A percentile compares a stretch with the other conserved stretches of the same genome.
phyloP scores from a whole-genome alignment of 2,888 invertebrate genomes.

The Eremobia ochroleuca region DNA sequence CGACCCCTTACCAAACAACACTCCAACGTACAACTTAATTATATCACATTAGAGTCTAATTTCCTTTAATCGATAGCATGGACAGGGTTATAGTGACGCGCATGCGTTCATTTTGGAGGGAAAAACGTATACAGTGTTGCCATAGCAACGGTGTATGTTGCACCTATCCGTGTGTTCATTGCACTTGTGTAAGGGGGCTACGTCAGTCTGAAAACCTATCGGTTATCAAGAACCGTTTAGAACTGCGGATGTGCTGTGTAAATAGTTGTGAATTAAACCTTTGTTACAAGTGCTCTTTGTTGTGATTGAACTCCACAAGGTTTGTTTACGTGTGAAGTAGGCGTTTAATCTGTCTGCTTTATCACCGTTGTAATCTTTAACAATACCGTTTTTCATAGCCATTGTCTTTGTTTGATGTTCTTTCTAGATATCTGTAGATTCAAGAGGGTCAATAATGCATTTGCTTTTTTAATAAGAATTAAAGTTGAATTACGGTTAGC shows the following conservation, averaged over 20 bases:
- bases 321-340: slow-evolving; percentile 71
- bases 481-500: neutral
- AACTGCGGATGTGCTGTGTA: slow-evolving; percentile 50
- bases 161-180: slow-evolving; percentile 74
- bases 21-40: slow-evolving; percentile 49
- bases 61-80: slow-evolving; percentile 57
- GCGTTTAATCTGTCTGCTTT: slow-evolving; percentile 63
- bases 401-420: slow-evolving; percentile 56
- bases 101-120: slow-evolving; percentile 90
- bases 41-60: slow-evolving; percentile 65
- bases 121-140: slow-evolving; percentile 86
- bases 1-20: slow-evolving; percentile 71
- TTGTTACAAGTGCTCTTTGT: slow-evolving; percentile 75
- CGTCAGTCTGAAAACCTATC: slow-evolving; percentile 68
- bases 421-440: slow-evolving; percentile 20
- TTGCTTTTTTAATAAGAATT: slow-evolving; percentile 4
- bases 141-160: slow-evolving; percentile 82
- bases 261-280: slow-evolving; percentile 73
- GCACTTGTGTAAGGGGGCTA: slow-evolving; percentile 66
- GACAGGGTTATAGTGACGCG: slow-evolving; percentile 73
- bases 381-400: slow-evolving; percentile 35
- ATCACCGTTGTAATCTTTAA: slow-evolving; percentile 50
- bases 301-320: slow-evolving; percentile 75
- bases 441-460: slow-evolving; percentile 5
- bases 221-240: slow-evolving; percentile 66